A percentile compares a stretch with the other conserved stretches of the same genome.
phyloP scores from a whole-genome alignment of 2,888 invertebrate species.

The Tipula confusa region DNA sequence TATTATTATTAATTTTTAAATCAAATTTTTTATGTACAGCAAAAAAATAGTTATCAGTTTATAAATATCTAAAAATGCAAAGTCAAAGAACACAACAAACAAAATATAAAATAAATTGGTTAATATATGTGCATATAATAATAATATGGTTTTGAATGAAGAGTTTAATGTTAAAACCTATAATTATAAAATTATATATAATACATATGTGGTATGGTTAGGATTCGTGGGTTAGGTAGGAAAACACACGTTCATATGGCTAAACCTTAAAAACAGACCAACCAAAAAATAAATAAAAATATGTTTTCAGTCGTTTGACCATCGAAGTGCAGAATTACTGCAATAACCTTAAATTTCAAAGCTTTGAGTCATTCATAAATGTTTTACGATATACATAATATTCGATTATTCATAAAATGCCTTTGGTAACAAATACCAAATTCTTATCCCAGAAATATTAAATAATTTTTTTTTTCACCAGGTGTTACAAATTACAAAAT shows the following conservation, averaged over 20 bases:
- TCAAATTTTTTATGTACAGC: background rate
- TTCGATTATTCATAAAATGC: background rate
- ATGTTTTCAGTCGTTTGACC: background rate
- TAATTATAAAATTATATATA: background rate
- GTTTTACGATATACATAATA: background rate
- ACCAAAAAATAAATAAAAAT: background rate
- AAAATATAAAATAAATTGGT: background rate
- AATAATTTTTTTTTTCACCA: background rate
- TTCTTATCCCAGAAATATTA: background rate
- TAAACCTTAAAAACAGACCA: background rate
- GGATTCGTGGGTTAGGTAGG: background rate
- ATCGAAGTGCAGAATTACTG: background rate
- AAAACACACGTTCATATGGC: background rate
- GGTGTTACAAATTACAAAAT: background rate
- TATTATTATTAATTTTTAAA: background rate
- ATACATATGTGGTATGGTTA: background rate
- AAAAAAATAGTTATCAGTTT: background rate
- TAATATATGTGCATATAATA: background rate
- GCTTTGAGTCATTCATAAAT: background rate
- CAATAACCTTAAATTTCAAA: background rate
- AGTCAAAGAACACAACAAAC: background rate
- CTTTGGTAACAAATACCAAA: background rate
- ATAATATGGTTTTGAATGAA: background rate
- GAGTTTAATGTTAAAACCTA: conserved; percentile 15
- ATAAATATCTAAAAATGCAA: conserved; percentile 1